Evolutionary conservation across 2,113 vertebrate genomes (phyloP).

Genomic region (Heterochromis multidens): DNA sequence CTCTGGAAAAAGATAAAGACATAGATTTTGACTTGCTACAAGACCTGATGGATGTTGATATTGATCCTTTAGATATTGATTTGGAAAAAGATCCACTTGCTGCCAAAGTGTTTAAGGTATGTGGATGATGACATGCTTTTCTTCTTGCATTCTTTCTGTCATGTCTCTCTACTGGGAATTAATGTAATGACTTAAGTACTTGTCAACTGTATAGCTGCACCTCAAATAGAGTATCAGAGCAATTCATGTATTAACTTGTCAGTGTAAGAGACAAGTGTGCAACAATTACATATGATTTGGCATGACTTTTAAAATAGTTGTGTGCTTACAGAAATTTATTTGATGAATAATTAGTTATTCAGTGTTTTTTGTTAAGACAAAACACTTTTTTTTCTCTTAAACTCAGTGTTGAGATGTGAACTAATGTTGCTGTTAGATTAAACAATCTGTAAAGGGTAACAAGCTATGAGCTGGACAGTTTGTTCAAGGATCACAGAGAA

Average conservation of each 20-base stretch:
- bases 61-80: constrained; percentile 99
- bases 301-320: not conserved
- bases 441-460: not conserved
- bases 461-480: not conserved
- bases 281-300: not conserved
- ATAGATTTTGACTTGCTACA: constrained; percentile 99
- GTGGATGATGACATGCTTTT: constrained; percentile 8
- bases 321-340: not conserved
- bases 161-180: not conserved
- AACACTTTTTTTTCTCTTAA: not conserved
- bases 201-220: not conserved
- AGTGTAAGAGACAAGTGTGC: not conserved
- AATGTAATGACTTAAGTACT: not conserved
- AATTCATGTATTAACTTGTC: not conserved
- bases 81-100: constrained; percentile 99
- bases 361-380: not conserved
- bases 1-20: constrained; percentile 99
- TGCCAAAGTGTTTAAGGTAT: constrained; percentile 99
- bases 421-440: not conserved
- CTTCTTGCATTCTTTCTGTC: not conserved
- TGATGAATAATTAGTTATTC: not conserved
- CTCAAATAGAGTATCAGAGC: not conserved
- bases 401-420: not conserved
- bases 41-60: constrained; percentile 99
- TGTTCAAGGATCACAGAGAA: not conserved